Evolutionary conservation across 2,888 invertebrate genomes (phyloP).

Genomic region (Phymatocera aterrima): DNA sequence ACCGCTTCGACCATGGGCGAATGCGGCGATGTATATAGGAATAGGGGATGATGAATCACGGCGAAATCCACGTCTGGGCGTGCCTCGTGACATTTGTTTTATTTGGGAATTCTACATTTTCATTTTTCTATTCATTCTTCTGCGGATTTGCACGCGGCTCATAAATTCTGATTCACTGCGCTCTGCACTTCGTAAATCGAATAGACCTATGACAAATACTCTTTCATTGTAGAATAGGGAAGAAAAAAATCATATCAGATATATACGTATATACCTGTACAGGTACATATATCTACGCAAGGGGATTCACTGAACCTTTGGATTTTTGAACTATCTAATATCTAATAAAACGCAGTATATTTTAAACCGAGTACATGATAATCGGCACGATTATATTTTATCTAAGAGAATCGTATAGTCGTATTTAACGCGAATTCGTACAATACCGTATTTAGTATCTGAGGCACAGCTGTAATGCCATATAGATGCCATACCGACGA

Average conservation of each 20-base stretch:
- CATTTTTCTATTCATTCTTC: too few relatives aligned
- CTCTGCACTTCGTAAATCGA: too few relatives aligned
- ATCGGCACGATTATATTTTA: background rate
- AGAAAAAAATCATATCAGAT: too few relatives aligned
- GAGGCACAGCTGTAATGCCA: too few relatives aligned
- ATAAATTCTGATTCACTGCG: too few relatives aligned
- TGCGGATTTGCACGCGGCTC: too few relatives aligned
- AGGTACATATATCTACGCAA: too few relatives aligned
- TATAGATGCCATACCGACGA: background rate
- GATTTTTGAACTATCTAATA: too few relatives aligned
- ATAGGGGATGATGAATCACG: background rate
- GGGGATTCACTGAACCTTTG: slow-evolving; percentile 48
- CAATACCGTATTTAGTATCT: background rate
- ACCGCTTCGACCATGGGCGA: background rate
- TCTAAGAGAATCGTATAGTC: background rate
- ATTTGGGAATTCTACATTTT: too few relatives aligned
- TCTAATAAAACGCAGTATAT: slow-evolving; percentile 1
- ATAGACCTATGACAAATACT: too few relatives aligned
- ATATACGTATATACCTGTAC: too few relatives aligned
- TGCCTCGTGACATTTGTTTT: background rate
- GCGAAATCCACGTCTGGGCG: background rate
- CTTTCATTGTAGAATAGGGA: too few relatives aligned
- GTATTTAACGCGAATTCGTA: background rate
- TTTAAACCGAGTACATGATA: background rate
- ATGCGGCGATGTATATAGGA: background rate